phyloP scores from a whole-genome alignment of 2,888 invertebrate genomes.

The Nomada flava region DNA sequence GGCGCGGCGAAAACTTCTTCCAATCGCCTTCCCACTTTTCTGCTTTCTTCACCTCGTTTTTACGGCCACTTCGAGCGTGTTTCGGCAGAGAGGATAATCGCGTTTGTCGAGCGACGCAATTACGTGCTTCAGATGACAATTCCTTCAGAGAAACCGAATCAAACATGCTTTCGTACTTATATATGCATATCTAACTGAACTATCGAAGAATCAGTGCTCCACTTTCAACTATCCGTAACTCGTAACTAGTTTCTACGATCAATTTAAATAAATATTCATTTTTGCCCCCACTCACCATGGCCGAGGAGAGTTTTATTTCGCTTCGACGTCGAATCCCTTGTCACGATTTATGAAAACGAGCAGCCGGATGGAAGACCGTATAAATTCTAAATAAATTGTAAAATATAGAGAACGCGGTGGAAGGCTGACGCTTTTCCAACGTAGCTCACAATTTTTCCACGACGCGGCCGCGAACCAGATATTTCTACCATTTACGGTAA shows the following conservation, averaged over 20 bases:
- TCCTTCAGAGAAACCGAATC: neutral
- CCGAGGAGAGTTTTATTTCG: neutral
- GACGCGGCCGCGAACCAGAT: neutral
- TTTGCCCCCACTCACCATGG: too few relatives aligned
- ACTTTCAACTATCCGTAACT: too few relatives aligned
- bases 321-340: neutral
- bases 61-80: conserved; percentile 15
- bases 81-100: conserved; percentile 41
- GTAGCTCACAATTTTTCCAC: conserved; percentile 17
- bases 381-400: neutral
- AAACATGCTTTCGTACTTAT: too few relatives aligned
- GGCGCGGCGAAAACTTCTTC: conserved; percentile 31
- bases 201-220: too few relatives aligned
- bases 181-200: too few relatives aligned
- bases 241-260: too few relatives aligned
- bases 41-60: neutral
- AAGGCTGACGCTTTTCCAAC: neutral
- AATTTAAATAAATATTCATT: too few relatives aligned
- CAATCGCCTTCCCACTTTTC: conserved; percentile 14
- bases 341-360: conserved; percentile 29
- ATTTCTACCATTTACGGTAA: neutral
- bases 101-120: conserved; percentile 50
- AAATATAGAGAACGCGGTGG: conserved; percentile 1
- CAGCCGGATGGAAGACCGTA: neutral
- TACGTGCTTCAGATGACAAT: conserved; percentile 39